Conservation (phyloP, 2,113 vertebrate genomes). For the Dasyprocta punctata region DNA sequence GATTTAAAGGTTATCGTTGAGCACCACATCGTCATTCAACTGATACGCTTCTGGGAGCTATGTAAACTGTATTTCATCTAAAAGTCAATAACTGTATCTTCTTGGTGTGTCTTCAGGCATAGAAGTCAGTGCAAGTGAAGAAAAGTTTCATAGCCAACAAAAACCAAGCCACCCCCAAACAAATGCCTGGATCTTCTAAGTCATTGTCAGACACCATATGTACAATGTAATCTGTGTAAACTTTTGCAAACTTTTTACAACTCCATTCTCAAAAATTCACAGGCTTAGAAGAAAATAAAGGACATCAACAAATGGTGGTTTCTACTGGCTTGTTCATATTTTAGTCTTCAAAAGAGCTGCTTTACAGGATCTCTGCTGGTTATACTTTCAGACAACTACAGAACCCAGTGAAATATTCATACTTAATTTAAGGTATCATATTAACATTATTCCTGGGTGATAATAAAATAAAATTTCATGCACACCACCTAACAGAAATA, state of each 20-base stretch:
- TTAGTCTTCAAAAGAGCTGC: slow-evolving; percentile 10
- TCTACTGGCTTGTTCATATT: neutral
- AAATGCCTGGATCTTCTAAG: neutral
- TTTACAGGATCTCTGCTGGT: neutral
- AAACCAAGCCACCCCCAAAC: neutral
- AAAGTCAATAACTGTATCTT: neutral
- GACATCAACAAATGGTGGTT: neutral
- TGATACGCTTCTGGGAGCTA: neutral
- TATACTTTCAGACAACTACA: neutral
- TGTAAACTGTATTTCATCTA: neutral
- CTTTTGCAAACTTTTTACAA: neutral
- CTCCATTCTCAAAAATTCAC: neutral
- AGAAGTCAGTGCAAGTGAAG: neutral
- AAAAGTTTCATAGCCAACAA: neutral
- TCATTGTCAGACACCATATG: neutral
- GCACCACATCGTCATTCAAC: neutral
- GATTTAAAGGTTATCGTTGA: neutral
- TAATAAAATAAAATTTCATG: neutral
- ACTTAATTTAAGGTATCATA: neutral
- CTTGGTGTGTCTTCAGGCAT: neutral
- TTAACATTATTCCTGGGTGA: neutral
- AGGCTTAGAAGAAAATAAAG: slow-evolving; percentile 1
- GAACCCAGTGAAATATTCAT: neutral
- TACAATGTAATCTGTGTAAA: neutral
- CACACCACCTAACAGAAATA: neutral